phyloP scores from a whole-genome alignment of 2,797 vertebrate species.

The Eleutherodactylus coqui region DNA sequence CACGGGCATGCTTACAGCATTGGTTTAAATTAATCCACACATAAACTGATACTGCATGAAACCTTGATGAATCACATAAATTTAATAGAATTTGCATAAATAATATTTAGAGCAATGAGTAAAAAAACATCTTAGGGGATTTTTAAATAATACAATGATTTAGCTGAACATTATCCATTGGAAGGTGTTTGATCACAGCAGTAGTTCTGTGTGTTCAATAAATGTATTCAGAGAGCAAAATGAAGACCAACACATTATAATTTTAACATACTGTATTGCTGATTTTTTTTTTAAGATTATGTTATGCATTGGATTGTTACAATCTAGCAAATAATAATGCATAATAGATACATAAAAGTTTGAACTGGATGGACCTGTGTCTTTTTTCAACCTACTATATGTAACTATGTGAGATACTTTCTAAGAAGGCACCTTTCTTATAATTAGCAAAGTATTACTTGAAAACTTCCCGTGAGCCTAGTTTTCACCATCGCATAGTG shows the following conservation, averaged over 20 bases:
- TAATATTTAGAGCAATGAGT: conserved; percentile 30
- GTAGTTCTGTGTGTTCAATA: neutral
- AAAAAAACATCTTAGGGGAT: neutral
- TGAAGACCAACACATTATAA: neutral
- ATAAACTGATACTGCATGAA: conserved; percentile 29
- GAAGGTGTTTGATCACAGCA: neutral
- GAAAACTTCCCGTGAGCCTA: too few species aligned
- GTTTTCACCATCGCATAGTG: too few species aligned
- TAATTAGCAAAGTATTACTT: too few species aligned
- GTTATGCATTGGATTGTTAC: too few species aligned
- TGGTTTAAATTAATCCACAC: conserved; percentile 42
- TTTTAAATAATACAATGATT: conserved; percentile 30
- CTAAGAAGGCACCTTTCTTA: too few species aligned
- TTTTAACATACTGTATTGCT: neutral
- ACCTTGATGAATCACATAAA: conserved; percentile 32
- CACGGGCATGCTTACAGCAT: conserved; percentile 37
- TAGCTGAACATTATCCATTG: neutral
- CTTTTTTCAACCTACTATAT: too few species aligned
- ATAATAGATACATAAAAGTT: too few species aligned
- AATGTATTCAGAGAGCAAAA: neutral
- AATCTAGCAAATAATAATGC: too few species aligned
- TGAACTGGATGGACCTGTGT: too few species aligned
- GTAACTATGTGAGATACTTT: too few species aligned
- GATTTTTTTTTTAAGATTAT: too few species aligned
- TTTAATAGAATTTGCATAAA: conserved; percentile 14